These are phyloP conservation scores for Schizaphis graminum DNA, from an alignment of 2,888 invertebrate species.

Conservation along the genomic window DNA sequence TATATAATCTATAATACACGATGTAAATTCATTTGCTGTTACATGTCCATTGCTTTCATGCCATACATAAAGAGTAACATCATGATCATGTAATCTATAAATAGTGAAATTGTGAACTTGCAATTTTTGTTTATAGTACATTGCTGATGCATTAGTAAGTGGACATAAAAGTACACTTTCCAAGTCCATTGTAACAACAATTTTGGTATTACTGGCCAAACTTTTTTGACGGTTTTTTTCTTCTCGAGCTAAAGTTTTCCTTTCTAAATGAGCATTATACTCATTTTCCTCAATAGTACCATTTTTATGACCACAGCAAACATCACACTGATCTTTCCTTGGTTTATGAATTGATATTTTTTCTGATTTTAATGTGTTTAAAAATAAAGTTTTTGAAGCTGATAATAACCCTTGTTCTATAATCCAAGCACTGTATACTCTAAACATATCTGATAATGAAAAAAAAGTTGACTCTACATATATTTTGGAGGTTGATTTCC, in stretches of 20 bases:
- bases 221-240: slow-evolving; percentile 53
- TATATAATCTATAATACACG: slow-evolving; percentile 66
- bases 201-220: slow-evolving; percentile 45
- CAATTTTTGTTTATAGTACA: slow-evolving; percentile 67
- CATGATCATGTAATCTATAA: slow-evolving; percentile 73
- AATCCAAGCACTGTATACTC: slow-evolving; percentile 29
- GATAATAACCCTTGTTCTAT: slow-evolving; percentile 22
- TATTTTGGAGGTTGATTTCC: slow-evolving; percentile 13
- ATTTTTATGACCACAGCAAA: slow-evolving; percentile 49
- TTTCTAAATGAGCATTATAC: slow-evolving; percentile 49
- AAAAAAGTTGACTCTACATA: slow-evolving; percentile 47
- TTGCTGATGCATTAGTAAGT: slow-evolving; percentile 66
- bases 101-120: slow-evolving; percentile 68
- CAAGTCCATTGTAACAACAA: slow-evolving; percentile 67
- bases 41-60: slow-evolving; percentile 67
- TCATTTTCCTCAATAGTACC: slow-evolving; percentile 51
- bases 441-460: slow-evolving; percentile 20
- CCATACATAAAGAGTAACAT: slow-evolving; percentile 74
- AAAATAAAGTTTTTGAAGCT: slow-evolving; percentile 39
- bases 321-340: slow-evolving; percentile 65
- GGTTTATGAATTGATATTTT: slow-evolving; percentile 59
- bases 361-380: slow-evolving; percentile 2
- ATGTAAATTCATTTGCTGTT: slow-evolving; percentile 67
- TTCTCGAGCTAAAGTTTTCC: slow-evolving; percentile 49
- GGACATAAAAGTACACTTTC: slow-evolving; percentile 67